A percentile compares a stretch with the other conserved stretches of the same genome.
Evolutionary conservation across 1,140 invertebrate species (phyloP).

Genomic region (Lamellibrachia luymesi): DNA sequence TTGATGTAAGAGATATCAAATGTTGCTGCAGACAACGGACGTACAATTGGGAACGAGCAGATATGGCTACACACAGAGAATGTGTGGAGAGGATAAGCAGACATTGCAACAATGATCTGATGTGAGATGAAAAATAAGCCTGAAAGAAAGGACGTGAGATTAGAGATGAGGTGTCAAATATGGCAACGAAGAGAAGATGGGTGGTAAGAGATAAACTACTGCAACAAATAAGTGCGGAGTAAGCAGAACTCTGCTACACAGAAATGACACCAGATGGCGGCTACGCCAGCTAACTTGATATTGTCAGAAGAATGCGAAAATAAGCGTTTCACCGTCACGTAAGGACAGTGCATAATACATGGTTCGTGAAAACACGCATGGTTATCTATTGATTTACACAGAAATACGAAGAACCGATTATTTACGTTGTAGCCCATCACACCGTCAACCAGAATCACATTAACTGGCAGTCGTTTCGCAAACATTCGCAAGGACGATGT

Average conservation of each 20-base stretch:
- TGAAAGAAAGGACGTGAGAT: background rate
- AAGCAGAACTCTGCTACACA: background rate
- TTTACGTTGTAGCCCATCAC: too few species aligned
- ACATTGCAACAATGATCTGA: background rate
- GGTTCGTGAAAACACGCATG: background rate
- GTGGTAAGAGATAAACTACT: background rate
- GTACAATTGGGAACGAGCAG: background rate
- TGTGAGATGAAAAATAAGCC: background rate
- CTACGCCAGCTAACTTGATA: background rate
- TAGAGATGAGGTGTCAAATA: background rate
- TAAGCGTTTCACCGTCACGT: background rate
- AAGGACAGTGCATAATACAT: background rate
- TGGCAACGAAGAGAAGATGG: background rate
- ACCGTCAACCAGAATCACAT: background rate
- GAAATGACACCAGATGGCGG: background rate
- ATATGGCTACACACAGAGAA: background rate
- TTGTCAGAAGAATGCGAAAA: background rate
- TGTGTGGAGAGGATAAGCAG: background rate
- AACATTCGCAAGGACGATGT: background rate
- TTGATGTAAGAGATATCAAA: background rate
- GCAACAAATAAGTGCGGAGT: background rate
- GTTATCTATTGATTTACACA: background rate
- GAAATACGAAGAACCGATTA: background rate
- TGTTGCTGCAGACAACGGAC: background rate
- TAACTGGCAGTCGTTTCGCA: background rate